Evolutionary conservation across 2,797 vertebrate species (phyloP).

Genomic region (Sciurus vulgaris): DNA sequence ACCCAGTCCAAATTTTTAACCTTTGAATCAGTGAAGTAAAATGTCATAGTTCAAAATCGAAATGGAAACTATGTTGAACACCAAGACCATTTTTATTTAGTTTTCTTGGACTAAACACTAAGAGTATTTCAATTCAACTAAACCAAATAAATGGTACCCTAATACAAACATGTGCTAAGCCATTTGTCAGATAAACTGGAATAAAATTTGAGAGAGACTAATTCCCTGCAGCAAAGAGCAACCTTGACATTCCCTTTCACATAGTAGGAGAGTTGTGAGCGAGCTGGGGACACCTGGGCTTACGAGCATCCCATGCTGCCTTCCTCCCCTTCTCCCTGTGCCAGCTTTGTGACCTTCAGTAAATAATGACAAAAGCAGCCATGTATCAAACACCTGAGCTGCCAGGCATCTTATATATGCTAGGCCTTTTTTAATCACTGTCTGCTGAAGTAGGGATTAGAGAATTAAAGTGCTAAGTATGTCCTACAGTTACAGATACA

Average conservation of each 20-base stretch:
- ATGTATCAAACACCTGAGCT: neutral
- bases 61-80: neutral
- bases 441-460: neutral
- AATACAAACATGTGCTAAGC: neutral
- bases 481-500: neutral
- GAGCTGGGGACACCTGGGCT: neutral
- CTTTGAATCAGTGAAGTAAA: slow-evolving; percentile 31
- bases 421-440: neutral
- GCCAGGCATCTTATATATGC: neutral
- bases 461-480: neutral
- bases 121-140: neutral
- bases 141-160: neutral
- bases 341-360: neutral
- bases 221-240: neutral
- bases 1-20: slow-evolving; percentile 72
- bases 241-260: neutral
- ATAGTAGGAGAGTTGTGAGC: neutral
- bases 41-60: slow-evolving; percentile 48
- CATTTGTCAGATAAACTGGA: neutral
- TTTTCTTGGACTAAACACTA: neutral
- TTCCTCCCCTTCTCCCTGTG: neutral
- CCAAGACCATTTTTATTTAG: neutral
- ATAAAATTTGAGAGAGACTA: neutral
- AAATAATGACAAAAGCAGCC: neutral
- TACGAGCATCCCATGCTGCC: too few relatives aligned